phyloP scores from a whole-genome alignment of 2,113 vertebrate genomes.

The Bubo scandiacus region DNA sequence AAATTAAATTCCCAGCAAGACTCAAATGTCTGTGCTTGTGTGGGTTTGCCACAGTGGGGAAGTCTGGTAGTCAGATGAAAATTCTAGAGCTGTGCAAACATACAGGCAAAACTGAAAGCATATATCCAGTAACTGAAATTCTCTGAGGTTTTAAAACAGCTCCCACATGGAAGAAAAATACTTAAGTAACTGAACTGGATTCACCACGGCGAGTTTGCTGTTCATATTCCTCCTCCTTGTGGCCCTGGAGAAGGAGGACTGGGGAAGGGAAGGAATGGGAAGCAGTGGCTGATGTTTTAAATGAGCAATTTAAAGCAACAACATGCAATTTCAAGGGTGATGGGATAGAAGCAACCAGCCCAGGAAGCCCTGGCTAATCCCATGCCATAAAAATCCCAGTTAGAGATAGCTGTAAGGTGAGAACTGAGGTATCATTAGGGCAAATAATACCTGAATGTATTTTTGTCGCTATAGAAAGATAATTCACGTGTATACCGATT shows the following conservation, averaged over 20 bases:
- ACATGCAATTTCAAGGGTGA: background rate
- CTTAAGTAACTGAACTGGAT: background rate
- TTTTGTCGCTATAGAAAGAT: background rate
- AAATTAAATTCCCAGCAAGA: background rate
- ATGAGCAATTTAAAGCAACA: background rate
- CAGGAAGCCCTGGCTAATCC: background rate
- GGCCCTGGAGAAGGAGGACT: background rate
- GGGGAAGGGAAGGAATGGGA: background rate
- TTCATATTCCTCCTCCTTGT: background rate
- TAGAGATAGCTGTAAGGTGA: background rate
- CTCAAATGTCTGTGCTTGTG: background rate
- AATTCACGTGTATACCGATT: rapidly evolving
- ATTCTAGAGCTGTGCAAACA: background rate
- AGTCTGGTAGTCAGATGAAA: background rate
- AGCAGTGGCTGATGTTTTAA: background rate
- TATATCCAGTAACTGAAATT: background rate
- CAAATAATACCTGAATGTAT: background rate
- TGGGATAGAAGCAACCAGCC: background rate
- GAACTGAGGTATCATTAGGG: background rate
- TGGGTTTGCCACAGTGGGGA: background rate
- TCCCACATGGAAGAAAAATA: background rate
- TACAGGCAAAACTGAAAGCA: background rate
- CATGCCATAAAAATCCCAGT: background rate
- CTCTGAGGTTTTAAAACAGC: background rate
- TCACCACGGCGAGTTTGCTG: background rate